Evolutionary conservation across 2,113 vertebrate species (phyloP), one percentile per base, ranked within the genome.

Genomic region (Seriola aureovittata): DNA sequence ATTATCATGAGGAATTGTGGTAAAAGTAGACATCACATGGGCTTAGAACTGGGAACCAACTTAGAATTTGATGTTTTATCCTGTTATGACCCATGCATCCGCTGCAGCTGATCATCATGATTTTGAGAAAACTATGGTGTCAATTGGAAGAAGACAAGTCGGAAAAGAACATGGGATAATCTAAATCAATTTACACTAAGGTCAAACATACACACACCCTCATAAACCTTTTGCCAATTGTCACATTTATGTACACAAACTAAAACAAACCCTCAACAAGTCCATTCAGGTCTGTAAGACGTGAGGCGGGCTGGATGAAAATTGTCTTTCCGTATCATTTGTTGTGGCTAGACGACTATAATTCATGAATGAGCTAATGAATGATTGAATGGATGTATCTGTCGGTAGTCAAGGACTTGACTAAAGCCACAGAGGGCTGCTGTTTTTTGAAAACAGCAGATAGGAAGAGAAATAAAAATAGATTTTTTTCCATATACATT

Each of bases 391-490:
- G 74, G 89, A 91, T 89, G 85, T 63, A 78, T 84, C 82, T 75
- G 75, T 85, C 74, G 69, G 82, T 84, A 85, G 82, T 88, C 89
- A 91, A 91, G 11, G 75, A 91, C 89, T 90, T 90, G 91, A 94
- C 87, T 84, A 29, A 87, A 95, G 93, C 89, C 93, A 89, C 87
- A 81, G 75, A 91, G 88, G 92, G 92, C 80, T 87, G 91, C 89
- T 85, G 92, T 84, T 94, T 94, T 95, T 93, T 90, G 60, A 94
- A 93, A 94, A 94, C 92, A 91, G 93, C 93, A 88, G 88, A 90
- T 91, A 89, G 87, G 89, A 93, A 90, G 87, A 90, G 73, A 93
- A 93, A 93, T 90, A 93, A 95, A 94, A 93, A 93, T 91, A 94
- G 85, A 92, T 91, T 85, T 92, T 85, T 92, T 73, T 84, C 80